Evolutionary conservation across 2,888 invertebrate species (phyloP).

Genomic region (Ochropacha duplaris): DNA sequence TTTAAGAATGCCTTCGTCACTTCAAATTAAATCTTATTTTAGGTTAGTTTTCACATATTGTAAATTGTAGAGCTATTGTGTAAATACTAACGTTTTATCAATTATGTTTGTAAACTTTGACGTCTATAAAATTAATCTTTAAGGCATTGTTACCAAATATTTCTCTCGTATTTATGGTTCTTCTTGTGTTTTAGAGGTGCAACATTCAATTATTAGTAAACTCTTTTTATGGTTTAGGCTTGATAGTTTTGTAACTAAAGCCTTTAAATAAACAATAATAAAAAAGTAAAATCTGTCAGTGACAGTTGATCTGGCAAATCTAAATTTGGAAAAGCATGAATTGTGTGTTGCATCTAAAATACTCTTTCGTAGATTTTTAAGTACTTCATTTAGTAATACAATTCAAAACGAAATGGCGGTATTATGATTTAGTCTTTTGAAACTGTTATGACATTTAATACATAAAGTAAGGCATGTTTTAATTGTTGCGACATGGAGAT

Average conservation of each 20-base stretch:
- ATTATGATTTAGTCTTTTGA: conserved; percentile 25
- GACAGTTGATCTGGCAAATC: not conserved
- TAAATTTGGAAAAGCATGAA: not conserved
- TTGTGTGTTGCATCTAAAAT: conserved; percentile 3
- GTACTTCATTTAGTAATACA: not conserved
- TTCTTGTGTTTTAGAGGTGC: conserved; percentile 40
- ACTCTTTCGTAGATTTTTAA: conserved; percentile 5
- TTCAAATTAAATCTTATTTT: not conserved
- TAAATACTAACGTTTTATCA: conserved; percentile 60
- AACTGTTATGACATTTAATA: conserved; percentile 13
- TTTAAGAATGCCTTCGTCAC: conserved; percentile 7
- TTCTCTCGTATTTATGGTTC: conserved; percentile 72
- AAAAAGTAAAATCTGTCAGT: no score
- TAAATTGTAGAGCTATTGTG: conserved; percentile 39
- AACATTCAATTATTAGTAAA: no score
- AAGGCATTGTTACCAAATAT: conserved; percentile 83
- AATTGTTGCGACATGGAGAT: not conserved
- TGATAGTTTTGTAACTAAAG: no score
- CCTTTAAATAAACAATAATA: no score
- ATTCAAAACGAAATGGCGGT: conserved; percentile 2
- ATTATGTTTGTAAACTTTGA: conserved; percentile 32
- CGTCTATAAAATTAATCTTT: conserved; percentile 37
- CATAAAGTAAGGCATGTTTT: not conserved
- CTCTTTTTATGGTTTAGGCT: no score
- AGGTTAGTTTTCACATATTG: conserved; percentile 61